Evolutionary conservation across 2,797 vertebrate species (phyloP).

Genomic region (Hippopotamyrus pictus): DNA sequence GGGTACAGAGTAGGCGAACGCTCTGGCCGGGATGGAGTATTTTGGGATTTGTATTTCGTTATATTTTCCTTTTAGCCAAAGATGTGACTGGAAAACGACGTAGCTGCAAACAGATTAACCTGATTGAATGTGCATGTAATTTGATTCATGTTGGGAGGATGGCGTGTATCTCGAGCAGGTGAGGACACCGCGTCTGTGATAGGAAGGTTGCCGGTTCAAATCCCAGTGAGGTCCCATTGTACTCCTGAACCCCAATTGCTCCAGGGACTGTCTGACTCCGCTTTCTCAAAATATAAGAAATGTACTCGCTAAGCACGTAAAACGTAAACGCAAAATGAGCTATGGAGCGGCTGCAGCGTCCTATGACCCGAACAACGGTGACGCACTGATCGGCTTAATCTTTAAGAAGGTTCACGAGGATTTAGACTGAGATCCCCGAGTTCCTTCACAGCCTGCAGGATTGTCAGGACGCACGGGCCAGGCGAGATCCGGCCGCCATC

Average conservation of each 20-base stretch:
- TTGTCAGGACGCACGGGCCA: background rate
- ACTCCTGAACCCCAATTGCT: background rate
- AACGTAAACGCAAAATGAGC: background rate
- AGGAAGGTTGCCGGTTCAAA: background rate
- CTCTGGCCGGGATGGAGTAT: background rate
- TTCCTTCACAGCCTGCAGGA: conserved; percentile 45
- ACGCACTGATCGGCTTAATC: conserved; percentile 62
- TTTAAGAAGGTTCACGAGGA: conserved; percentile 56
- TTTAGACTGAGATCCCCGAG: conserved; percentile 60
- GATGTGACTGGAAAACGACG: background rate
- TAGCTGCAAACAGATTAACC: background rate
- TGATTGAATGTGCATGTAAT: background rate
- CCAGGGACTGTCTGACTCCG: background rate
- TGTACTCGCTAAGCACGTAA: background rate
- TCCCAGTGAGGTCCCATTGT: background rate
- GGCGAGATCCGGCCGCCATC: background rate
- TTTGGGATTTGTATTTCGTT: background rate
- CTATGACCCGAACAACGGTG: conserved; percentile 41
- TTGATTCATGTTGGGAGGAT: background rate
- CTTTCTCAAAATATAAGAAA: background rate
- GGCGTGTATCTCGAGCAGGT: background rate
- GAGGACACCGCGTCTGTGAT: background rate
- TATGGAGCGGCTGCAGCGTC: background rate
- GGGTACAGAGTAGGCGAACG: background rate
- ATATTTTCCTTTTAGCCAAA: background rate